phyloP scores from a whole-genome alignment of 1,140 invertebrate genomes.

The Coboldia fuscipes region DNA sequence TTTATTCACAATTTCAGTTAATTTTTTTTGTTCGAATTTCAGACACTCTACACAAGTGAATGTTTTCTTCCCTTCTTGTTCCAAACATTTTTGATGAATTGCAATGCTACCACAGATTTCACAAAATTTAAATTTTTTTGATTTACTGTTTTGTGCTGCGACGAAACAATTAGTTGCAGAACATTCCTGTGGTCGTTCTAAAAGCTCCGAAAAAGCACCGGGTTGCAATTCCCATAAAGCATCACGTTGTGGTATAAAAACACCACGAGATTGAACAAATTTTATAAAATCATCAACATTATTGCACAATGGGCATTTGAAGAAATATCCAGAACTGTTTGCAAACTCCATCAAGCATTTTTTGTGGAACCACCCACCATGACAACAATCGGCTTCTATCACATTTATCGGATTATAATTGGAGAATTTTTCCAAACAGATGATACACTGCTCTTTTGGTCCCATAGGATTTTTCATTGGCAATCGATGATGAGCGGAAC shows the following conservation, averaged over 20 bases:
- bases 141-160: too few species aligned
- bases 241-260: constrained; percentile 43
- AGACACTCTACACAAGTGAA: too few species aligned
- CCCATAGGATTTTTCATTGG: neutral
- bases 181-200: constrained; percentile 16
- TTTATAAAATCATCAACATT: constrained; percentile 29
- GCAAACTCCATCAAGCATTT: constrained; percentile 27
- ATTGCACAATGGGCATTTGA: constrained; percentile 49
- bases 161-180: too few species aligned
- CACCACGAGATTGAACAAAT: constrained; percentile 31
- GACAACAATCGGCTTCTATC: constrained; percentile 26
- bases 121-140: too few species aligned
- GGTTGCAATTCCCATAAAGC: constrained; percentile 43
- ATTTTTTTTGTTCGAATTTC: too few species aligned
- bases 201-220: constrained; percentile 30
- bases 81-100: too few species aligned
- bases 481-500: constrained; percentile 11
- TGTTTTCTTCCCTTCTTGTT: too few species aligned
- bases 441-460: constrained; percentile 3
- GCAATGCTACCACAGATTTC: too few species aligned
- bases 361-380: constrained; percentile 25
- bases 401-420: constrained; percentile 5
- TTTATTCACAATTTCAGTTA: too few species aligned
- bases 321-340: constrained; percentile 31
- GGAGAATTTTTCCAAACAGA: constrained; percentile 5